Evolutionary conservation across 2,888 invertebrate species (phyloP).

Genomic region (Pseudeuparius sepicola): DNA sequence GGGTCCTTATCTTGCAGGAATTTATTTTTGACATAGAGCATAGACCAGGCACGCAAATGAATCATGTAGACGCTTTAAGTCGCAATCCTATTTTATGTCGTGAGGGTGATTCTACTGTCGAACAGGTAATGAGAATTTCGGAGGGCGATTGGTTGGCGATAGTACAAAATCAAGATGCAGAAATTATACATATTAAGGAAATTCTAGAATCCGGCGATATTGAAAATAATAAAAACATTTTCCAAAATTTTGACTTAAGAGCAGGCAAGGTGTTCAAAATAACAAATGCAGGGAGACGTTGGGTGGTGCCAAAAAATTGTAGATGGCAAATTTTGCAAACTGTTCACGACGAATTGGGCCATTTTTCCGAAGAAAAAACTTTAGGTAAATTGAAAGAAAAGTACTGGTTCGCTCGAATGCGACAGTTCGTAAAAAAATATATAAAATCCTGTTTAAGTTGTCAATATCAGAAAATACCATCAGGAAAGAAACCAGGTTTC

Average conservation of each 20-base stretch:
- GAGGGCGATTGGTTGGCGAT: slow-evolving; percentile 2
- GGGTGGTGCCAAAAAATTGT: slow-evolving; percentile 22
- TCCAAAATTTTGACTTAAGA: slow-evolving; percentile 17
- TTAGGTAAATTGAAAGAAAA: slow-evolving; percentile 22
- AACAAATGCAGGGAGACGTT: slow-evolving; percentile 11
- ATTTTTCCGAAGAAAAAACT: slow-evolving; percentile 25
- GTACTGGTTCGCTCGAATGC: no score
- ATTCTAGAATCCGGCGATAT: no score
- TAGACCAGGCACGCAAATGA: no score
- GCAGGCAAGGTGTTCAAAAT: slow-evolving; percentile 17
- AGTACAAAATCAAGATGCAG: no score
- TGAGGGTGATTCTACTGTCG: slow-evolving; percentile 14
- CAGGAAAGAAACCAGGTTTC: slow-evolving; percentile 8
- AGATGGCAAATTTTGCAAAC: slow-evolving; percentile 24
- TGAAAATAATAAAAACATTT: slow-evolving; percentile 19
- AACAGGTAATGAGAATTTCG: neutral
- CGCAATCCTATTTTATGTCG: slow-evolving; percentile 4
- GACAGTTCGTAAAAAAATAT: slow-evolving; percentile 9
- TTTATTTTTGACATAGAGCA: slow-evolving; percentile 12
- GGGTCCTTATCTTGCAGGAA: no score
- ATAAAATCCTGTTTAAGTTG: slow-evolving; percentile 10
- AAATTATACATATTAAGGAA: no score
- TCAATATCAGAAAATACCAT: no score
- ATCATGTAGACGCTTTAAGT: no score
- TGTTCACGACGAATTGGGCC: slow-evolving; percentile 26